Evolutionary conservation across 2,888 invertebrate species (phyloP), one percentile per base, ranked within the genome.

Genomic region (Aporophyla nigra): DNA sequence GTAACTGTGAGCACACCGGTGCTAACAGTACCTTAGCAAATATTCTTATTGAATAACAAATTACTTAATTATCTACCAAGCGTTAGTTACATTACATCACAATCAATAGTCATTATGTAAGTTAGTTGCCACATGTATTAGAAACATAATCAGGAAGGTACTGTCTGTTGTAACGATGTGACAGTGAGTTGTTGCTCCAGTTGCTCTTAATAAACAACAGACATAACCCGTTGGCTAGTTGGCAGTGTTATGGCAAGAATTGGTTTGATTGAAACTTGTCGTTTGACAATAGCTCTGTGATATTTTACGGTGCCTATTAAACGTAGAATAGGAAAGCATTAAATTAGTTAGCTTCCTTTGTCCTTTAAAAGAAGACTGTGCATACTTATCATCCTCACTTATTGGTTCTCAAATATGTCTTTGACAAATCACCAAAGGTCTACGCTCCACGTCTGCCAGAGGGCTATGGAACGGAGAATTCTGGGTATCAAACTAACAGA

Each of bases 141-240:
- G 79, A 82, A 83, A 86, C 54, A 78, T 75, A 85, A 87, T 85
- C 82, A 74, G 79, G 71, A 46, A 66, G 62, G 71, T 69, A 65
- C 63, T 7, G 71, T 72, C 53, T 67, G 79, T 82, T 87, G 76
- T 84, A 84, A 86, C 74, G 33, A 56, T 65, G 46, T 72, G 63
- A 74, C 73, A 62, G 71, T 61, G 61, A 68, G 24, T 81, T 70
- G 69, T 80, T 80, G 77, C 73, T 76, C 76, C 63, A 75, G 49
- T 80, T 80, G 43, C 24, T 59, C 4, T 40, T 24, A 70, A 56
- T 66, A 68, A 67, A 70, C 59, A 33, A 66, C 58, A 49, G 58
- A 21, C 33, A 24, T 33, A 62, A 71, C 62, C 27, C 9, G 54
- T 66, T 75, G 43, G 14, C 46, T 62, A 62, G n/a, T n/a, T n/a